Evolutionary conservation across 2,113 vertebrate species (phyloP), one percentile per base, ranked within the genome.

Genomic region (Macroglossus sobrinus): DNA sequence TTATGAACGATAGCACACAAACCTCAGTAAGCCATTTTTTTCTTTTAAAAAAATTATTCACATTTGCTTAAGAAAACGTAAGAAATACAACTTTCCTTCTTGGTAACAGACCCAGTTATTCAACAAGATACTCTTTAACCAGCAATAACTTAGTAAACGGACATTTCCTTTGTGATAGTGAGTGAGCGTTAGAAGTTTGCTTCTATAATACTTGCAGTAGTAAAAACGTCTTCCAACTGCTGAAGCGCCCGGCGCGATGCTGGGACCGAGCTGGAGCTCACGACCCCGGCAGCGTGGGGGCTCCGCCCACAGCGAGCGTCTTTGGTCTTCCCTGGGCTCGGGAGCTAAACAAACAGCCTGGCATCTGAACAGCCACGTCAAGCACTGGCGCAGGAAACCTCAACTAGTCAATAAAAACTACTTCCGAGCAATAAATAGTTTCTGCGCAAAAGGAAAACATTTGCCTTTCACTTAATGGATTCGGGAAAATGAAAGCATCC

Each of bases 401-500:
- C 19, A 45, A 24, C 28, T 45, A 57, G 35, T 71, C 57, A 64
- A 28, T 40, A 72, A 80, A 82, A 68, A 72, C n/a, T 80, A 79
- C 59, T 97, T 82, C 43, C 92, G 93, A 64, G 96, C 97, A 98
- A 98, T 98, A 98, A 98, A 98, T 98, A 98, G 1, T 28, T 90
- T 75, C 0, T 81, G 79, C 79, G 61, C 55, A 18, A 84, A 95
- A 66, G 89, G 95, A 95, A 94, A 81, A 93, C 22, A 93, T 26
- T 30, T 33, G 35, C 22, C 95, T 97, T 28, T 72, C 91, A 21
- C 47, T 18, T 75, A 61, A 92, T 22, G 84, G 81, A 96, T 59
- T 92, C 72, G 97, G 75, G 68, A 89, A 76, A 78, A 80, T 72
- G 59, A 81, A 79, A 72, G 94, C 47, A 75, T 63, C n/a, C 30